phyloP scores from a whole-genome alignment of 64 coral and sea anemone genomes.

The Catalaphyllia jardinei region DNA sequence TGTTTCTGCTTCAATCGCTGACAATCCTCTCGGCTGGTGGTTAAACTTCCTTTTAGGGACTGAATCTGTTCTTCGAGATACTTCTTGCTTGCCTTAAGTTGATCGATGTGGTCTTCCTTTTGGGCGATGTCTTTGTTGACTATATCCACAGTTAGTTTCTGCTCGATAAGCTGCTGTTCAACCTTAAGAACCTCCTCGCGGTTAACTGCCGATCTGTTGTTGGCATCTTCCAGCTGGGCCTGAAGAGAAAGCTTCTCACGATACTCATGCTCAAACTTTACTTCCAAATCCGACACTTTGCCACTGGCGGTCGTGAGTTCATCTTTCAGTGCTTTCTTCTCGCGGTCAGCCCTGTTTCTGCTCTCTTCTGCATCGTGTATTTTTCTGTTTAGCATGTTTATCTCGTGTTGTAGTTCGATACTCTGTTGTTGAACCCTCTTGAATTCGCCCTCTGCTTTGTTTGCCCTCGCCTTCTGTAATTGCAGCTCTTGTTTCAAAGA shows the following conservation, averaged over 20 bases:
- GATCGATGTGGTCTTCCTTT: slow-evolving; percentile 74
- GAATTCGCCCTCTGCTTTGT: slow-evolving; percentile 69
- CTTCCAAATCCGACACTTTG: slow-evolving; percentile 81
- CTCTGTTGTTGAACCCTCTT: slow-evolving; percentile 72
- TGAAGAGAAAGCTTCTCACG: slow-evolving; percentile 77
- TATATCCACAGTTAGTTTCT: slow-evolving; percentile 65
- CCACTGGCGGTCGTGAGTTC: slow-evolving; percentile 47
- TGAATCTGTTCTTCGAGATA: slow-evolving; percentile 85
- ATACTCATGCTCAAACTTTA: slow-evolving; percentile 80
- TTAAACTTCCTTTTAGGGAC: slow-evolving; percentile 76
- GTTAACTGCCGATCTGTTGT: slow-evolving; percentile 59
- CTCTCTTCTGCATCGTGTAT: slow-evolving; percentile 58
- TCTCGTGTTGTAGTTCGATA: slow-evolving; percentile 79
- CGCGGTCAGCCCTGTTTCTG: slow-evolving; percentile 67
- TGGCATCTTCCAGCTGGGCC: slow-evolving; percentile 72
- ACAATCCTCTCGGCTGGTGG: slow-evolving; percentile 66
- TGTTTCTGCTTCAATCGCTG: slow-evolving; percentile 82
- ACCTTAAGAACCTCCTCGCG: slow-evolving; percentile 80
- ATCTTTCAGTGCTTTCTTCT: slow-evolving; percentile 80
- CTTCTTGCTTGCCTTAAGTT: slow-evolving; percentile 72
- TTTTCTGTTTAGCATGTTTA: slow-evolving; percentile 75
- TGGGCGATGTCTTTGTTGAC: slow-evolving; percentile 70
- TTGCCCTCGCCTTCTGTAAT: slow-evolving; percentile 62
- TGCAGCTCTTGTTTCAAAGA: slow-evolving; percentile 78
- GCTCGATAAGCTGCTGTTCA: slow-evolving; percentile 90